phyloP scores from a whole-genome alignment of 2,888 invertebrate species.

The Drosophila merina region DNA sequence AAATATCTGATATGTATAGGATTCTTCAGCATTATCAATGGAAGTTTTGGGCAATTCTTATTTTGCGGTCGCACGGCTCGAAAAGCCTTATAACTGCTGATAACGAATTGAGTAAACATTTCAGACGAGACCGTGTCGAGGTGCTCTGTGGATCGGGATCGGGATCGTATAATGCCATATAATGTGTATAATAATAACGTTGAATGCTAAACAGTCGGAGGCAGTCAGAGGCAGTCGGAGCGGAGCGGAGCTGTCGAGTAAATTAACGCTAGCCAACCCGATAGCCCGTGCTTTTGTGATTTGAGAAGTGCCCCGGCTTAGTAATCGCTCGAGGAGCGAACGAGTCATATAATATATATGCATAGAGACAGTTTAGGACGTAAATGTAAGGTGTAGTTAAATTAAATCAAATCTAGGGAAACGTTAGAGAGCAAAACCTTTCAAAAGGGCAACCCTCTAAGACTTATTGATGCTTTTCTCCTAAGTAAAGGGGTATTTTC shows the following conservation, averaged over 20 bases:
- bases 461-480: no score
- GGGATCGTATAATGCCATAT: conserved; percentile 43
- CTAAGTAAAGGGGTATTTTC: no score
- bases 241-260: conserved; percentile 27
- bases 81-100: conserved; percentile 59
- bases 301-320: conserved; percentile 41
- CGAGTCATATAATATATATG: conserved; percentile 21
- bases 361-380: conserved; percentile 18
- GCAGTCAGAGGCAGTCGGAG: no score
- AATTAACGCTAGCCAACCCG: conserved; percentile 41
- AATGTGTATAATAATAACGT: conserved; percentile 44
- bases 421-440: no score
- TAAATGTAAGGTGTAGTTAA: not conserved
- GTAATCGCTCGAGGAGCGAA: conserved; percentile 31
- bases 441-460: no score
- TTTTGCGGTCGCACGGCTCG: conserved; percentile 53
- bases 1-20: conserved; percentile 7
- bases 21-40: conserved; percentile 48
- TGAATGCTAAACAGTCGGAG: conserved; percentile 41
- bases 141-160: conserved; percentile 14
- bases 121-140: conserved; percentile 12
- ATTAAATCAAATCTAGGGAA: no score
- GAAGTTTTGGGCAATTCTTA: conserved; percentile 49
- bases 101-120: conserved; percentile 58
- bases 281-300: conserved; percentile 29